Percentiles rank a stretch among this genome's conserved stretches.
Evolutionary conservation across 2,113 vertebrate species (phyloP).

Genomic region (Etia nguti): DNA sequence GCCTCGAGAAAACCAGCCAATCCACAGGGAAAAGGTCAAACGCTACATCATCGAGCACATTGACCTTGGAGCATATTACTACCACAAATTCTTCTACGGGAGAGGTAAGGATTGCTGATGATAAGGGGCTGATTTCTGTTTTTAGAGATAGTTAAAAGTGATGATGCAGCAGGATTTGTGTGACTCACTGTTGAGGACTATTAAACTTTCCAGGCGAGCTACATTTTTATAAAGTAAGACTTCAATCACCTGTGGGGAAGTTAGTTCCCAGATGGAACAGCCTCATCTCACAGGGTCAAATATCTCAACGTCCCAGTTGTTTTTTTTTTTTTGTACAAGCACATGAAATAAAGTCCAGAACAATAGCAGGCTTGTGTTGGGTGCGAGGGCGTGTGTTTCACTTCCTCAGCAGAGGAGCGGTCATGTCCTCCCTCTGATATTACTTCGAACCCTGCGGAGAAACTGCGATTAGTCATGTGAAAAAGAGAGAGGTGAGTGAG

Average conservation of each 20-base stretch:
- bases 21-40: slow-evolving; percentile 95
- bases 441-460: slow-evolving; percentile 38
- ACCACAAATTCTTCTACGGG: slow-evolving; percentile 94
- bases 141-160: neutral
- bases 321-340: slow-evolving; percentile 57
- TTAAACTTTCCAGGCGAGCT: neutral
- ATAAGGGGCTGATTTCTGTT: neutral
- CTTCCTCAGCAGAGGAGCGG: slow-evolving; percentile 41
- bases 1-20: slow-evolving; percentile 89
- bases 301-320: slow-evolving; percentile 40
- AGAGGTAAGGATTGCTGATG: slow-evolving; percentile 80
- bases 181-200: neutral
- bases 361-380: slow-evolving; percentile 56
- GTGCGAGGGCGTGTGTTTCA: slow-evolving; percentile 41
- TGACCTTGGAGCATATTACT: slow-evolving; percentile 96
- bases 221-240: neutral
- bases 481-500: slow-evolving; percentile 53
- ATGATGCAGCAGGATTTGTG: neutral
- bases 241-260: neutral
- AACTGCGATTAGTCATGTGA: slow-evolving; percentile 66
- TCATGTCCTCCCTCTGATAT: slow-evolving; percentile 57
- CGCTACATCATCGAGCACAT: slow-evolving; percentile 97
- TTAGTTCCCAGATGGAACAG: slow-evolving; percentile 1
- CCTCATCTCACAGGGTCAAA: slow-evolving; percentile 23
- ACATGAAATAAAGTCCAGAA: slow-evolving; percentile 43